These are phyloP conservation scores for Tokudaia tokunoshimensis DNA, from an alignment of 2,797 vertebrate genomes.

Conservation along the genomic window DNA sequence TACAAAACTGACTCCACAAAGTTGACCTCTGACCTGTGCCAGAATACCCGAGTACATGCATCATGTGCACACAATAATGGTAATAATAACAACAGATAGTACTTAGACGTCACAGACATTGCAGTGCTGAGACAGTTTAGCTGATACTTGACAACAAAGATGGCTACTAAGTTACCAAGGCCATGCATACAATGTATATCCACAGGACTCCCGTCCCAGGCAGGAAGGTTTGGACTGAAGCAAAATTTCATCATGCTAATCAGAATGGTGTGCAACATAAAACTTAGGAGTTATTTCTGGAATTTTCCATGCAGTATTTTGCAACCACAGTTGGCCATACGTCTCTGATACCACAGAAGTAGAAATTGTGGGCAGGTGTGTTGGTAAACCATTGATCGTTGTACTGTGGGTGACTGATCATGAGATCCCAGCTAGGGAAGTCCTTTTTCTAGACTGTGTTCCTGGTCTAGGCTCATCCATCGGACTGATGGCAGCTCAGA, in stretches of 20 bases:
- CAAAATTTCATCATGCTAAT: not conserved
- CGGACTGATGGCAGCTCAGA: not conserved
- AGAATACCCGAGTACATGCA: not conserved
- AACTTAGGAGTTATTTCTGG: not conserved
- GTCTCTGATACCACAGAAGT: not conserved
- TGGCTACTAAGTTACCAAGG: not conserved
- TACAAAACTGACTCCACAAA: not conserved
- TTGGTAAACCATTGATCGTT: not conserved
- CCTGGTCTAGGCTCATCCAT: not conserved
- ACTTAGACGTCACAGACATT: not conserved
- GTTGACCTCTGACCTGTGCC: not conserved
- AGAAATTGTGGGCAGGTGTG: not conserved
- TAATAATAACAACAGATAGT: not conserved
- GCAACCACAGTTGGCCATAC: not conserved
- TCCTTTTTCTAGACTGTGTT: not conserved
- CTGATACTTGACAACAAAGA: not conserved
- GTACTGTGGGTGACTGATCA: not conserved
- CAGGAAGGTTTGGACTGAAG: not conserved
- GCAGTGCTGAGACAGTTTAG: not conserved
- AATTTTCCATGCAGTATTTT: not conserved
- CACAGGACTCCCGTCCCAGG: not conserved
- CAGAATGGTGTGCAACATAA: not conserved
- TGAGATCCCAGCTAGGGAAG: slow-evolving; percentile 26
- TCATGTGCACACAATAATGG: not conserved
- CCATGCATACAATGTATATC: not conserved